Base-by-base conservation (phyloP, 2,888 invertebrate genomes). In the Pyrrhia umbra region DNA sequence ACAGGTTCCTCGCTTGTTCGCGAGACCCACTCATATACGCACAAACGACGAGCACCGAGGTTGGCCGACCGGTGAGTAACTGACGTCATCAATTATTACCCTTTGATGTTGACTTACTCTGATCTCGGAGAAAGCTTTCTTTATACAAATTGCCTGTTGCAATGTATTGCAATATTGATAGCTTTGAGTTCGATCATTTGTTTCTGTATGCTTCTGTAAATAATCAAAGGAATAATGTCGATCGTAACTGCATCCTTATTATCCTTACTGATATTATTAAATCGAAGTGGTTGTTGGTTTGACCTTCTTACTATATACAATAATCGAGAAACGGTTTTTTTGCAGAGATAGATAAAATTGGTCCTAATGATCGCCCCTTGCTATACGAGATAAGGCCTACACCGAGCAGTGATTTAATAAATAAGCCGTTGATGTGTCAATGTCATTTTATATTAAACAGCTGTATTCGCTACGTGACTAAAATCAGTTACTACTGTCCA, bases 1-100 rank as follows among this genome's bases (percentile, higher is more conserved):
- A 39, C 93, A 94, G 94, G 87, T 86, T 91, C 70, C 85, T 92
- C 73, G 85, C 88, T 62, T 88, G 85, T 75, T 84, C 89, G 63
- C 85, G 86, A 69, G 82, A 85, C 68, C 76, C 87, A 71, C 75
- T 87, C 62, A 89, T 84, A 79, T 77, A 87, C 43, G 91, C 93
- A 84, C 90, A 92, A 77, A 80, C 85, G 56, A 85, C 89, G 58
- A 90, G 78, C 77, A 89, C 89, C 51, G 91, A 90, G 76, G 83
- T 90, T 81, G 89, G 86, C 81, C 82, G 86, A 83, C 84, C 90
- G 87, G 93, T 94, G 79, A 90, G 92, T 83, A 37, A 63, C 55
- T 64, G 71, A 72, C 63, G 61, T 74, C 68, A 73, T 77, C 69
- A 80, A 80, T 77, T 77, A 77, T 58, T 37, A 59, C 54, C 23